Evolutionary conservation across 2,113 vertebrate genomes (phyloP).

Genomic region (Paradisaea rubra): DNA sequence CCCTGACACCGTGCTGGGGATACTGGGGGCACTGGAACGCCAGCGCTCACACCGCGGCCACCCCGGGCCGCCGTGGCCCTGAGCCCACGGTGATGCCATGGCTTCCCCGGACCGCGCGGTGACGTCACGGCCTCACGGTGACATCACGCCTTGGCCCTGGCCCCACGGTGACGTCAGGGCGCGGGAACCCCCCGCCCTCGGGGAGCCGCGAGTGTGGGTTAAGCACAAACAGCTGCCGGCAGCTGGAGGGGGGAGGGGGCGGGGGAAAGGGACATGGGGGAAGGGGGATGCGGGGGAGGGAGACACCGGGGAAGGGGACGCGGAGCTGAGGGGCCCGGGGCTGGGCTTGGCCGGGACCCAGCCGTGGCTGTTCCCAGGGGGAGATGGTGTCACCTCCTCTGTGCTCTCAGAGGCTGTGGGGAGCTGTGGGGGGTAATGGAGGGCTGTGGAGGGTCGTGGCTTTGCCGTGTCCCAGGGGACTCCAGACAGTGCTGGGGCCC

Average conservation of each 20-base stretch:
- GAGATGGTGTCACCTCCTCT: not conserved
- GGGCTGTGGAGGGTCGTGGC: not conserved
- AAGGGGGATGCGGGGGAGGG: not conserved
- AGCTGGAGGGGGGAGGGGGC: not conserved
- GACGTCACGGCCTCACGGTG: not conserved
- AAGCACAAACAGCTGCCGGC: not conserved
- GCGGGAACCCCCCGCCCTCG: not conserved
- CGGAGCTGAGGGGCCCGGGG: not conserved
- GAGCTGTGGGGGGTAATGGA: no score
- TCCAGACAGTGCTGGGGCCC: not conserved
- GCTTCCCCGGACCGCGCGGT: not conserved
- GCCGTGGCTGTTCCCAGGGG: not conserved
- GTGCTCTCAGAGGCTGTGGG: not conserved
- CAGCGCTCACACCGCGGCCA: not conserved
- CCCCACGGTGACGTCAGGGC: not conserved
- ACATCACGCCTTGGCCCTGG: not conserved
- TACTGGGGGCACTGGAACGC: not conserved
- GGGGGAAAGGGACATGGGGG: not conserved
- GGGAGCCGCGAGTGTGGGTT: not conserved
- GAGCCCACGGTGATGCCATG: not conserved
- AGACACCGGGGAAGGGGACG: not conserved
- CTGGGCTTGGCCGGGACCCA: not conserved
- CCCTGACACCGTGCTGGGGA: not conserved
- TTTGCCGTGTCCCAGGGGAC: not conserved
- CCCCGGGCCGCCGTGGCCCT: not conserved